Conservation (phyloP, 2,797 vertebrate species). For the Hydrolagus colliei region DNA sequence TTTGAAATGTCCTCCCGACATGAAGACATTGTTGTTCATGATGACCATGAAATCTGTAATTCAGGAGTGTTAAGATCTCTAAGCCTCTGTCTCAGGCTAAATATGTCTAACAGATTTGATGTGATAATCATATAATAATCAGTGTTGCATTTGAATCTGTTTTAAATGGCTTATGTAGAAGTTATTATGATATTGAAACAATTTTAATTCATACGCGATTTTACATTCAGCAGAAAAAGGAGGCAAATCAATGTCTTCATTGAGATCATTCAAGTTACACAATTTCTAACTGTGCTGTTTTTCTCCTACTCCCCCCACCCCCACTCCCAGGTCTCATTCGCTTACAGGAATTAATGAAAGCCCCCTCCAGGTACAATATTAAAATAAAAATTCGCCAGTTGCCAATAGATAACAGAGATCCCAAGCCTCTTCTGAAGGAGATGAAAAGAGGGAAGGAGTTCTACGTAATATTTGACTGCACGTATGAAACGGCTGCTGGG, state of each 20-base stretch:
- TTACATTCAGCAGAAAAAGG: too few relatives aligned
- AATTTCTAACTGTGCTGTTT: background rate
- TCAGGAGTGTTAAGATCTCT: too few relatives aligned
- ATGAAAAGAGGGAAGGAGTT: constrained; percentile 98
- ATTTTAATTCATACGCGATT: too few relatives aligned
- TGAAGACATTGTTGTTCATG: too few relatives aligned
- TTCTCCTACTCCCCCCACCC: background rate
- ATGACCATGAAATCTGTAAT: too few relatives aligned
- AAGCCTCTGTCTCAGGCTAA: too few relatives aligned
- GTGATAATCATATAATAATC: too few relatives aligned
- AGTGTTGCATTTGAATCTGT: too few relatives aligned
- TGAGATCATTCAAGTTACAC: background rate
- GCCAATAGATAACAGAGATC: constrained; percentile 84
- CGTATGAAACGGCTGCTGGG: constrained; percentile 80
- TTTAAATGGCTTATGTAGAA: too few relatives aligned
- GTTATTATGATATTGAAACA: too few relatives aligned
- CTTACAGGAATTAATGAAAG: constrained; percentile 96
- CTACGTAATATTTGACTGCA: constrained; percentile 93
- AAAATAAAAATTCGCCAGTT: constrained; percentile 97
- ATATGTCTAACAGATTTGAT: too few relatives aligned
- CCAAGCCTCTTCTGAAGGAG: constrained; percentile 86
- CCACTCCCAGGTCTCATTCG: constrained; percentile 78
- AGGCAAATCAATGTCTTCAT: background rate
- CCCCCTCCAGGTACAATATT: constrained; percentile 93
- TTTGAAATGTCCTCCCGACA: too few relatives aligned